phyloP scores from a whole-genome alignment of 2,113 vertebrate species.

The Gorsachius goisagi region DNA sequence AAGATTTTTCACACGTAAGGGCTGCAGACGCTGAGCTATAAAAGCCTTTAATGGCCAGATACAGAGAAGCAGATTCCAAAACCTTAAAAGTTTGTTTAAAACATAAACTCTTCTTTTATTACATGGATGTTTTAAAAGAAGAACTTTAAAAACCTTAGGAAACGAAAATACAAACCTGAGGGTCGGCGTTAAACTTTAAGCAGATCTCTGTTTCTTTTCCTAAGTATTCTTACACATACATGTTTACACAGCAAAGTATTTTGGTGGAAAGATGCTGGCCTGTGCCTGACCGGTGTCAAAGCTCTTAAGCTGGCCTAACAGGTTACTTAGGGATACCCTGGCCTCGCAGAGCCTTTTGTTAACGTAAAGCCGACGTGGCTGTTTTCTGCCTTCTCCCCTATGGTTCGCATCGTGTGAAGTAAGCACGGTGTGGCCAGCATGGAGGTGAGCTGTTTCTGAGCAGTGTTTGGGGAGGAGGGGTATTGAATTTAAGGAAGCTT shows the following conservation, averaged over 20 bases:
- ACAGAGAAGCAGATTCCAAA: background rate
- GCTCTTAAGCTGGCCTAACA: background rate
- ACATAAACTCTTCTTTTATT: background rate
- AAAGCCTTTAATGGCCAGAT: background rate
- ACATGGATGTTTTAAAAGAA: background rate
- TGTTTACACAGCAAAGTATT: background rate
- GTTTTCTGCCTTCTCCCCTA: background rate
- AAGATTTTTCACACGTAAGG: background rate
- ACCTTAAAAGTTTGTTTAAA: background rate
- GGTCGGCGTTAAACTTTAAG: background rate
- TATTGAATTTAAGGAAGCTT: background rate
- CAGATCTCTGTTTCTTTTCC: background rate
- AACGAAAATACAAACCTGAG: background rate
- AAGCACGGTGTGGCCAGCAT: background rate
- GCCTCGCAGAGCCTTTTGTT: background rate
- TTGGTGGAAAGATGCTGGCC: background rate
- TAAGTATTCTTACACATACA: fast-evolving
- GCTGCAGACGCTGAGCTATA: background rate
- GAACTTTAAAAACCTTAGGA: background rate
- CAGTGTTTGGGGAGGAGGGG: background rate
- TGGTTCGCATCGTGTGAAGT: background rate
- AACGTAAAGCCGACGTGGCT: background rate
- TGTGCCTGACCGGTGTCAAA: background rate
- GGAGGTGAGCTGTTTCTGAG: background rate
- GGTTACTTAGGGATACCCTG: background rate